Evolutionary conservation across 2,797 vertebrate species (phyloP).

Genomic region (Apogon talboti): DNA sequence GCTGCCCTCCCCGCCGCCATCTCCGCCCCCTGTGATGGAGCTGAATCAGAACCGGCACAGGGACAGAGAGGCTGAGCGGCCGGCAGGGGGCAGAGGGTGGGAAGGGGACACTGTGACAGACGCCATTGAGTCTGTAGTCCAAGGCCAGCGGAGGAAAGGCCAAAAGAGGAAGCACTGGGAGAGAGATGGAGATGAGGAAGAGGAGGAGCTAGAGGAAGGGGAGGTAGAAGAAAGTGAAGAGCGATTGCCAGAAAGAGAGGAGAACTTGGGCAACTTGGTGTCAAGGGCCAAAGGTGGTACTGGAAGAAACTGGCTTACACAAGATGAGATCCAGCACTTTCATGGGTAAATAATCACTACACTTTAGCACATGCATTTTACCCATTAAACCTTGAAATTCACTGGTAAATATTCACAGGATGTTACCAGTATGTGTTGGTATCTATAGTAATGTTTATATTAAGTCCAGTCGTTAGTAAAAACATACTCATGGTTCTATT

Average conservation of each 20-base stretch:
- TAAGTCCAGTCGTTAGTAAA: conserved; percentile 42
- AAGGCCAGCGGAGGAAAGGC: conserved; percentile 88
- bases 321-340: conserved; percentile 82
- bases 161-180: conserved; percentile 88
- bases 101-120: conserved; percentile 87
- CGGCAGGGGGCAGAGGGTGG: conserved; percentile 58
- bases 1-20: conserved; percentile 79
- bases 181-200: conserved; percentile 74
- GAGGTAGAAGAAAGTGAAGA: conserved; percentile 73
- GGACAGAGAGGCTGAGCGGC: conserved; percentile 65
- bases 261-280: conserved; percentile 66
- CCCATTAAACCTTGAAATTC: not conserved
- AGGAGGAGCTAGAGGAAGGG: conserved; percentile 69
- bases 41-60: conserved; percentile 59
- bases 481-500: conserved; percentile 64
- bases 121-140: conserved; percentile 94
- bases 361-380: not conserved
- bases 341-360: conserved; percentile 69
- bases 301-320: conserved; percentile 76
- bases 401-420: conserved; percentile 14
- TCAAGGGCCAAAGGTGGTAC: conserved; percentile 63
- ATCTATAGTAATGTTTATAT: conserved; percentile 49
- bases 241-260: conserved; percentile 68
- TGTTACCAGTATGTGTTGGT: conserved; percentile 27
- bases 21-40: conserved; percentile 70